phyloP scores from a whole-genome alignment of 37 sponge, comb jelly and placozoan species.

The Petrosia ficiformis region DNA sequence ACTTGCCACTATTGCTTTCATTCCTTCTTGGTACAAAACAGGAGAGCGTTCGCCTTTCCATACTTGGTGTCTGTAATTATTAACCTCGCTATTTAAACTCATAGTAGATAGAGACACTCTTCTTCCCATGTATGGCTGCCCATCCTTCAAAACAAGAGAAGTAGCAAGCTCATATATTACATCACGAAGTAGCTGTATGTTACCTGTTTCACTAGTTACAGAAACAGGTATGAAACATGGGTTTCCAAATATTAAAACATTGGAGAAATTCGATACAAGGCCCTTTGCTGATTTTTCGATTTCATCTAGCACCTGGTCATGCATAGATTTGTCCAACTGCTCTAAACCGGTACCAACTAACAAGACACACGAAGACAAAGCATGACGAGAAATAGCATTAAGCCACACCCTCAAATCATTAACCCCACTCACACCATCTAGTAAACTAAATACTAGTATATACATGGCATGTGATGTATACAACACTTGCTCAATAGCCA shows the following conservation, averaged over 20 bases:
- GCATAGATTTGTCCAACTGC: too few relatives aligned
- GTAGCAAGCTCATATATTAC: neutral
- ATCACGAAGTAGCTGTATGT: neutral
- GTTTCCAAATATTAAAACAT: neutral
- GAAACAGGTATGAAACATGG: neutral
- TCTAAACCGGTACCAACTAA: neutral
- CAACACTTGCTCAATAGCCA: neutral
- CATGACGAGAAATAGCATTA: neutral
- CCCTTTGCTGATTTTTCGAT: neutral
- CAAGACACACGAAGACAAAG: neutral
- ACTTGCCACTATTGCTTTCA: neutral
- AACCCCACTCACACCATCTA: neutral
- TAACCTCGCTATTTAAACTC: neutral
- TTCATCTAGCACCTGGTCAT: neutral
- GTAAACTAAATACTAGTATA: neutral
- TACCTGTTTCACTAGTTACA: neutral
- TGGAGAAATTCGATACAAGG: neutral
- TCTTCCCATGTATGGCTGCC: neutral
- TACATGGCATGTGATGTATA: neutral
- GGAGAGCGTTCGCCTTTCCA: neutral
- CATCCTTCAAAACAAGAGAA: neutral
- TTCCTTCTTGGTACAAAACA: neutral
- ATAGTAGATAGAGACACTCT: neutral
- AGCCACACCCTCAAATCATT: neutral
- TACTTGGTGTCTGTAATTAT: neutral